Conservation (phyloP, 1,140 invertebrate genomes). For the Apis laboriosa region DNA sequence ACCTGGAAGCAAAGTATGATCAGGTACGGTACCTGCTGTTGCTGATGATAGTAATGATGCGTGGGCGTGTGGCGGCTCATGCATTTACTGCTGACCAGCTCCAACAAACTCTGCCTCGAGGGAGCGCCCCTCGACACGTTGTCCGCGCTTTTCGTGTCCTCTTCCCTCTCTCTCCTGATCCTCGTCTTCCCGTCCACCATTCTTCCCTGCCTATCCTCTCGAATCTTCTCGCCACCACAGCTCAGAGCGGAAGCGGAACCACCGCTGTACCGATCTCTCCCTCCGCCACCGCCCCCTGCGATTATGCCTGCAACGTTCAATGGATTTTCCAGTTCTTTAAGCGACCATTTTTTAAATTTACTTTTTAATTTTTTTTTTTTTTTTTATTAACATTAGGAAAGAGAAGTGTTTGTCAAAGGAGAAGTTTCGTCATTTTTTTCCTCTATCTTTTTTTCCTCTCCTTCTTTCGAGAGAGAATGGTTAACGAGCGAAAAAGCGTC, state of each 20-base stretch:
- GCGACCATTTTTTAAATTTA: too few relatives aligned
- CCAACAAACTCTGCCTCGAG: slow-evolving; percentile 78
- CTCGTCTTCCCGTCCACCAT: slow-evolving; percentile 69
- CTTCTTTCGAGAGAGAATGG: neutral
- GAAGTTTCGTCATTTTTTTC: too few relatives aligned
- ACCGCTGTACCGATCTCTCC: slow-evolving; percentile 79
- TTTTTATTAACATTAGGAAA: too few relatives aligned
- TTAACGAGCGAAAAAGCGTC: neutral
- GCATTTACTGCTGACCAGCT: slow-evolving; percentile 78
- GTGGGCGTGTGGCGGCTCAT: slow-evolving; percentile 77
- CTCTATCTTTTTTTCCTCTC: too few relatives aligned
- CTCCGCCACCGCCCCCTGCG: slow-evolving; percentile 78
- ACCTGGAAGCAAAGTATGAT: too few relatives aligned
- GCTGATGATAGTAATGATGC: slow-evolving; percentile 78
- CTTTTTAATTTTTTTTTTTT: too few relatives aligned
- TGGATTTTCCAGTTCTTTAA: too few relatives aligned
- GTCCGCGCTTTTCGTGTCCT: slow-evolving; percentile 78
- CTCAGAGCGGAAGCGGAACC: slow-evolving; percentile 73
- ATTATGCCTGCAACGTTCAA: slow-evolving; percentile 81
- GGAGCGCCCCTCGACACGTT: slow-evolving; percentile 72
- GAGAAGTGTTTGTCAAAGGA: too few relatives aligned
- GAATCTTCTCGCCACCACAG: slow-evolving; percentile 75
- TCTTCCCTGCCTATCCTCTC: slow-evolving; percentile 75
- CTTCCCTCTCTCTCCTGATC: slow-evolving; percentile 69
- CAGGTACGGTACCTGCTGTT: slow-evolving; percentile 70